A percentile compares a stretch with the other conserved stretches of the same genome.
Evolutionary conservation across 2,797 vertebrate genomes (phyloP).

Genomic region (Sarcophilus harrisii): DNA sequence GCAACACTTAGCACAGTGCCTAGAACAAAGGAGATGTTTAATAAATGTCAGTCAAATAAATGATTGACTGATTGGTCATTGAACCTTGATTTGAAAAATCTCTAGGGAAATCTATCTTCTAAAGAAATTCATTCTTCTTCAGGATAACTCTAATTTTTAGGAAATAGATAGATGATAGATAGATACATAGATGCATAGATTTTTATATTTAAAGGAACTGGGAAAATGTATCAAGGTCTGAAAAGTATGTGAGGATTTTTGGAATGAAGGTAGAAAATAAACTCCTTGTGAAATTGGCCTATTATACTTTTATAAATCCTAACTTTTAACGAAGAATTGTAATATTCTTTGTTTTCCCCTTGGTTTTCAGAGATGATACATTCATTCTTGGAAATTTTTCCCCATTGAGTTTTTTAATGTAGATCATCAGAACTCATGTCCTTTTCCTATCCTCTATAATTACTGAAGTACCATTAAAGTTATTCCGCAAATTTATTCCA

Average conservation of each 20-base stretch:
- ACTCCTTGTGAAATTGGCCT: constrained; percentile 1
- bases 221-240: not conserved
- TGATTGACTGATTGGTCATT: not conserved
- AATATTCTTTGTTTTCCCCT: constrained; percentile 31
- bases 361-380: constrained; percentile 18
- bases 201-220: not conserved
- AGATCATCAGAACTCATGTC: not conserved
- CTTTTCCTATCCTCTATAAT: constrained; percentile 3
- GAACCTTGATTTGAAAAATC: not conserved
- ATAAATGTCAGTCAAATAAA: not conserved
- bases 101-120: not conserved
- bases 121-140: not conserved
- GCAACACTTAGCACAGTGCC: not conserved
- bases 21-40: not conserved
- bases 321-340: constrained; percentile 14
- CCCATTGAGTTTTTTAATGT: not conserved
- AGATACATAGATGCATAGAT: not conserved
- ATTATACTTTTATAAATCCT: not conserved
- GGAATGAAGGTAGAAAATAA: not conserved
- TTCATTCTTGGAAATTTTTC: constrained; percentile 31
- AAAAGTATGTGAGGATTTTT: constrained; percentile 47
- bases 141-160: not conserved
- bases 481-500: constrained; percentile 63
- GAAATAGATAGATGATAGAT: not conserved
- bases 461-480: constrained; percentile 57